These are phyloP conservation scores for Zosterops hypoxanthus DNA, from an alignment of 2,113 vertebrate genomes.

Conservation along the genomic window DNA sequence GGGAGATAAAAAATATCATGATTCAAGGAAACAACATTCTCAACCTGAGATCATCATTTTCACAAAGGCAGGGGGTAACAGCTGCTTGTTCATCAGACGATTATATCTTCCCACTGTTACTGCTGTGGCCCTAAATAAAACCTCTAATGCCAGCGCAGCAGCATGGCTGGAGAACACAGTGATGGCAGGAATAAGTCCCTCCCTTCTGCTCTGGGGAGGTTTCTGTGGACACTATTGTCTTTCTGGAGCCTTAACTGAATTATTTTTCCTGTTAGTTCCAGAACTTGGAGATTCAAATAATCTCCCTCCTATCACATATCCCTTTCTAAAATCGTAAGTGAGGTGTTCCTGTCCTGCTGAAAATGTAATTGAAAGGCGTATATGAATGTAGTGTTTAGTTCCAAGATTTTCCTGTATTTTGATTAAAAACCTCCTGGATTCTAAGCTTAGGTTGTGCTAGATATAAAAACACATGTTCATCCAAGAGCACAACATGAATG, in stretches of 20 bases:
- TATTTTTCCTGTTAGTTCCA: background rate
- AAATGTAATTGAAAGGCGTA: background rate
- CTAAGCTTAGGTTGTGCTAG: background rate
- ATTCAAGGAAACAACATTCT: background rate
- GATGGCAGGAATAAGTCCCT: background rate
- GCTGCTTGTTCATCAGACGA: background rate
- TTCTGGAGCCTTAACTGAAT: background rate
- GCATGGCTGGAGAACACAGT: accelerated
- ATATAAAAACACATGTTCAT: background rate
- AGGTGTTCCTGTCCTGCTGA: background rate
- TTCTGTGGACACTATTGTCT: background rate
- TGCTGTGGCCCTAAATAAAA: constrained; percentile 23
- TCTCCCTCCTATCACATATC: background rate
- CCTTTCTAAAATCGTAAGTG: background rate
- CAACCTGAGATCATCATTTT: constrained; percentile 1
- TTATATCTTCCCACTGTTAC: background rate
- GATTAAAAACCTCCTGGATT: background rate
- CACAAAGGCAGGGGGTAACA: background rate
- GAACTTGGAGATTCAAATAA: background rate
- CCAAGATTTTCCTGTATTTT: background rate
- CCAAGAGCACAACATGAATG: constrained; percentile 31
- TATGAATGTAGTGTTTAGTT: background rate
- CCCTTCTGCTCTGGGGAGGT: background rate
- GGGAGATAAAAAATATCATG: background rate
- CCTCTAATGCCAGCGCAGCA: background rate